Percentiles rank a stretch among this genome's conserved stretches.
These are phyloP conservation scores for Scleropages formosus DNA, from an alignment of 2,797 vertebrate genomes.

Conservation along the genomic window DNA sequence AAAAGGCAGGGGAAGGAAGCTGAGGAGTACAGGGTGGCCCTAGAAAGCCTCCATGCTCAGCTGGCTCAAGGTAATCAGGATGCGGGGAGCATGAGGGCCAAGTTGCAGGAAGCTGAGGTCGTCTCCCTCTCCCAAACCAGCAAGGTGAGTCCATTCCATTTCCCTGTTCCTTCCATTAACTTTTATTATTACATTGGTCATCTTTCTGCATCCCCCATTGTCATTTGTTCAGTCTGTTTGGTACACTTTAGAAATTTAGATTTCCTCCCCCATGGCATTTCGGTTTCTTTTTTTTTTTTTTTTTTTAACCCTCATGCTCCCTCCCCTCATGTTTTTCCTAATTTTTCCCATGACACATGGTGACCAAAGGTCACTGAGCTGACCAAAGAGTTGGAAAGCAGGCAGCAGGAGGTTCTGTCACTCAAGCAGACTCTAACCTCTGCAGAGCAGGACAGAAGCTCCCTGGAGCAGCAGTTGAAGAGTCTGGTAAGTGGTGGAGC, in stretches of 20 bases:
- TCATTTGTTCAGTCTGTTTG: conserved; percentile 30
- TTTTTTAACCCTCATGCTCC: conserved; percentile 36
- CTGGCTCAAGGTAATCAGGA: conserved; percentile 81
- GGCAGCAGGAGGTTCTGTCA: conserved; percentile 73
- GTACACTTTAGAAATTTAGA: not conserved
- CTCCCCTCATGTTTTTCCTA: conserved; percentile 1
- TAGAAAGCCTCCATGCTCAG: conserved; percentile 73
- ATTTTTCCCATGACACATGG: conserved; percentile 10
- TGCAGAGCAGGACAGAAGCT: conserved; percentile 74
- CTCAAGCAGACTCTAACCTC: conserved; percentile 75
- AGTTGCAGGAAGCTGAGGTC: conserved; percentile 73
- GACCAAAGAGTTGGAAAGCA: conserved; percentile 73
- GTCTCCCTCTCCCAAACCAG: conserved; percentile 70
- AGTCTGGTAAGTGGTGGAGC: conserved; percentile 75
- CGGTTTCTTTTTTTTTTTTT: conserved; percentile 39
- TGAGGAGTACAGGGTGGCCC: conserved; percentile 74
- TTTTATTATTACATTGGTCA: not conserved
- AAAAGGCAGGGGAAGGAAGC: conserved; percentile 54
- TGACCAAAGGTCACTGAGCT: conserved; percentile 74
- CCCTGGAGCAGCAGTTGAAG: conserved; percentile 77
- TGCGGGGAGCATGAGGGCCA: conserved; percentile 72
- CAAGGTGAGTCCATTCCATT: conserved; percentile 75
- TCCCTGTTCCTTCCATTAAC: conserved; percentile 23
- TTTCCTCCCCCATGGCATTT: conserved; percentile 6
- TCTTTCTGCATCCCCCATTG: not conserved